Evolutionary conservation across 2,113 vertebrate genomes (phyloP), one percentile per base, ranked within the genome.

Genomic region (Heterotilapia buettikoferi): DNA sequence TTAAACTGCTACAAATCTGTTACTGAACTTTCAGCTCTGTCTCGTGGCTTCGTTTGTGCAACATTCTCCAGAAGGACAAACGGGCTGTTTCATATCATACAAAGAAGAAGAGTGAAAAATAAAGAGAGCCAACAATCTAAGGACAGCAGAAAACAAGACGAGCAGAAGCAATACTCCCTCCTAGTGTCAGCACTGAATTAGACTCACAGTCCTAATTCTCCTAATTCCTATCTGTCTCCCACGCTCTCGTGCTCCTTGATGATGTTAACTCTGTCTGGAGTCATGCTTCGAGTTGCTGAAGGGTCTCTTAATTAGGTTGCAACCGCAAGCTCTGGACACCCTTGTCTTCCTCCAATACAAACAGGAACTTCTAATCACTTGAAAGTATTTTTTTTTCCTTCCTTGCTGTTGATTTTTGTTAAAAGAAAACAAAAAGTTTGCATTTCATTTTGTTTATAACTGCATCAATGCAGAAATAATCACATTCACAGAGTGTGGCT

Each of bases 101-200:
- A 16, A 26, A 45, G 13, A 73, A 43, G 66, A 73, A 1, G 82
- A 11, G 18, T 16, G 5, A 53, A 71, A 76, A 53, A 86, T 33
- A 52, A 45, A 68, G 54, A 6, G 7, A 21, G 2, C n/a, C 4
- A 71, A 68, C 10, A 78, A 80, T 18, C 9, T 31, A 21, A 36
- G 14, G 16, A 68, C 40, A 47, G 68, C 21, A 73, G 68, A 52
- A 63, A 29, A 40, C 63, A 8, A 33, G 31, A 86, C 8, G 80
- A 40, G 13, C 9, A 52, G 82, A 68, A 84, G 84, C 87, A 86
- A 86, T 79, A 91, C 87, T 90, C 63, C 92, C 86, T 92, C 87
- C 93, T 81, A 84, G 80, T 83, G 84, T 93, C 90, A 43, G 59
- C 31, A 71, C 5, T 24, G 52, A 68, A 19, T 66, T 26, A 43